A percentile compares a stretch with the other conserved stretches of the same genome.
These are phyloP conservation scores for Scytalopus superciliaris DNA, from an alignment of 2,113 vertebrate species.

Conservation along the genomic window DNA sequence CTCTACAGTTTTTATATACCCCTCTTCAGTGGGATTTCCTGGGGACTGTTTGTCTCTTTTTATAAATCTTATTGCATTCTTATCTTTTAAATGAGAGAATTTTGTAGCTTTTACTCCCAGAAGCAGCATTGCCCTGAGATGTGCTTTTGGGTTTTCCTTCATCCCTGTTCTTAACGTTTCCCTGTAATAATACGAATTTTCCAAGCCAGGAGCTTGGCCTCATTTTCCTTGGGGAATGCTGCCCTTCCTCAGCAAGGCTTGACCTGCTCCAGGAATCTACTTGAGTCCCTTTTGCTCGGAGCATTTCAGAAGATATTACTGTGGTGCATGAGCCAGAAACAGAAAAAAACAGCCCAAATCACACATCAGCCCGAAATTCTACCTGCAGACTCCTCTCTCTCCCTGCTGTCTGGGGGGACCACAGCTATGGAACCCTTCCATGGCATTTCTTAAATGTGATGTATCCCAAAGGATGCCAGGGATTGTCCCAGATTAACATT, in stretches of 20 bases:
- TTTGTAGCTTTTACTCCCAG: background rate
- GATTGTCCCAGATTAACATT: background rate
- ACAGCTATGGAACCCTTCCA: fast-evolving
- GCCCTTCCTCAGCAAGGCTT: background rate
- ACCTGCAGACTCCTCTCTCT: background rate
- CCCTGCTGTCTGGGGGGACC: background rate
- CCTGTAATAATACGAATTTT: background rate
- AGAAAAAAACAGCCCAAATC: background rate
- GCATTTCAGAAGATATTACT: background rate
- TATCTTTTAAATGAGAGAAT: background rate
- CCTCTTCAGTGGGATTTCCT: background rate
- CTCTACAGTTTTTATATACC: background rate
- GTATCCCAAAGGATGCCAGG: background rate
- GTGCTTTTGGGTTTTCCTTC: background rate
- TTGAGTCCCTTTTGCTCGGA: background rate
- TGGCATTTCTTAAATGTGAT: background rate
- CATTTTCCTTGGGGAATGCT: background rate
- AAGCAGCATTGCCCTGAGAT: background rate
- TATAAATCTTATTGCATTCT: background rate
- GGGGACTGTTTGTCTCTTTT: background rate
- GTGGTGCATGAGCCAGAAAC: background rate
- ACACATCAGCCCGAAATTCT: background rate
- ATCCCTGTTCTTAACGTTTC: background rate
- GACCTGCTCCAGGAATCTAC: background rate
- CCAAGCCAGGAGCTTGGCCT: background rate